phyloP scores from a whole-genome alignment of 2,113 vertebrate genomes.

The Geococcyx californianus region DNA sequence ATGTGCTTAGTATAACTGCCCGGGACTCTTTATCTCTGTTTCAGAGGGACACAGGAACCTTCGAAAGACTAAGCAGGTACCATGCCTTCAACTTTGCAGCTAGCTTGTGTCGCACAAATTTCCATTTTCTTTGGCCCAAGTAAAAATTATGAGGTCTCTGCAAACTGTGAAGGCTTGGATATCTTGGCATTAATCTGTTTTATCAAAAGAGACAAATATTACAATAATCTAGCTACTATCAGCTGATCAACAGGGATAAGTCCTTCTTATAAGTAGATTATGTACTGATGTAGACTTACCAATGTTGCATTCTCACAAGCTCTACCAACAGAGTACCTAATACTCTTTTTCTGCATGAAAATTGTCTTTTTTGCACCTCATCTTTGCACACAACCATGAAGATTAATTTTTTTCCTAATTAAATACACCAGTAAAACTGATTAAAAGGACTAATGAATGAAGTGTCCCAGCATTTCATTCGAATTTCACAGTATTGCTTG shows the following conservation, averaged over 20 bases:
- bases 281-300: neutral
- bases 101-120: conserved; percentile 55
- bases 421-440: conserved; percentile 5
- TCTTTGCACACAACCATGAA: neutral
- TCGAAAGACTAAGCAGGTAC: conserved; percentile 93
- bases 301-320: conserved; percentile 32
- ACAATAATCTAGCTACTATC: conserved; percentile 21
- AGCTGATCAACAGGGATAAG: neutral
- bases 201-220: conserved; percentile 51
- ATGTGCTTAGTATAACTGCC: conserved; percentile 68
- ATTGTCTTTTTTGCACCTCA: neutral
- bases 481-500: conserved; percentile 7
- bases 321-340: conserved; percentile 12
- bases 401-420: neutral
- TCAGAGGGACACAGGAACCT: conserved; percentile 94
- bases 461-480: conserved; percentile 27
- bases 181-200: conserved; percentile 44
- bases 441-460: conserved; percentile 50
- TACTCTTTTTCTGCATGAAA: conserved; percentile 30
- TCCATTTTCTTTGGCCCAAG: conserved; percentile 66
- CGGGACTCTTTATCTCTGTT: conserved; percentile 88
- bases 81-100: conserved; percentile 78
- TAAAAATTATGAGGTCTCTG: conserved; percentile 65
- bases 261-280: conserved; percentile 8
- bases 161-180: conserved; percentile 74